Evolutionary conservation across 1,140 invertebrate genomes (phyloP).

Genomic region (Cryptotermes secundus): DNA sequence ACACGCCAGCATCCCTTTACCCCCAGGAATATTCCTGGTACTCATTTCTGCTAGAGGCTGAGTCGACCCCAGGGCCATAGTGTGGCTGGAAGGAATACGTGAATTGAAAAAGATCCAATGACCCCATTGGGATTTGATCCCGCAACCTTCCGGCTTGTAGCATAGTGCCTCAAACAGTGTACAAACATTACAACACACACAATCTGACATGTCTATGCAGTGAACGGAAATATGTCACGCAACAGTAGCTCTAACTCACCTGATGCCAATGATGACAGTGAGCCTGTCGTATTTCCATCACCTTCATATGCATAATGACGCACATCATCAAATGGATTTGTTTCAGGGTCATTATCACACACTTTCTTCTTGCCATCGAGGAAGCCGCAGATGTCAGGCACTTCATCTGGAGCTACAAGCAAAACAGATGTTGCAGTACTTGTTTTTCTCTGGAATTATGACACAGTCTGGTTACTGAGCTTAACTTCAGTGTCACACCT

Average conservation of each 20-base stretch:
- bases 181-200: too few relatives aligned
- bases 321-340: slow-evolving; percentile 90
- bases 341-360: slow-evolving; percentile 86
- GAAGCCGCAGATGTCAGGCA: slow-evolving; percentile 88
- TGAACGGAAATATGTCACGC: too few relatives aligned
- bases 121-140: too few relatives aligned
- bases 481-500: background rate
- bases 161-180: too few relatives aligned
- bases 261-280: slow-evolving; percentile 88
- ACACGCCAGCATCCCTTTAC: too few relatives aligned
- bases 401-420: slow-evolving; percentile 52
- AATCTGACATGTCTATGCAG: too few relatives aligned
- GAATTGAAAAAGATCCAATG: too few relatives aligned
- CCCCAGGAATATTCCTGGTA: too few relatives aligned
- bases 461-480: slow-evolving; percentile 27
- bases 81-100: too few relatives aligned
- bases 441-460: slow-evolving; percentile 19
- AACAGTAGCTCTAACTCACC: slow-evolving; percentile 56
- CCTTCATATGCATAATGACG: slow-evolving; percentile 96
- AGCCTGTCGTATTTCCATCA: slow-evolving; percentile 89
- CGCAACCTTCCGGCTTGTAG: too few relatives aligned
- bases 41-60: too few relatives aligned
- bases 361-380: slow-evolving; percentile 85
- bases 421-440: slow-evolving; percentile 25
- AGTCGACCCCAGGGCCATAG: too few relatives aligned